Evolutionary conservation across 2,797 vertebrate species (phyloP), one percentile per base, ranked within the genome.

Genomic region (Propithecus deckenii): DNA sequence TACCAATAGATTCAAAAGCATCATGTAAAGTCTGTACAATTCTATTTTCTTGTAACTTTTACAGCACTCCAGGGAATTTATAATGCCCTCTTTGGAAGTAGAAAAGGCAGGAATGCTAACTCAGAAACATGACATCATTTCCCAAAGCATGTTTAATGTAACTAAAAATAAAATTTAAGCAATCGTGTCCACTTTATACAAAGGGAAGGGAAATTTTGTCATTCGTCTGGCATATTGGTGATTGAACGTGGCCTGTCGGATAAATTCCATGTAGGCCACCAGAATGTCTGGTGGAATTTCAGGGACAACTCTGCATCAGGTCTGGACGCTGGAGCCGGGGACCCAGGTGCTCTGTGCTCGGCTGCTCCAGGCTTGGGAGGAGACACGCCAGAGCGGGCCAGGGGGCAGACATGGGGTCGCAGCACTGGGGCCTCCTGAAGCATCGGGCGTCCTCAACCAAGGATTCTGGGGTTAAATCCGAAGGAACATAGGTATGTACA

Each of bases 111-210:
- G 72, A 38, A 84, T 48, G 69, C 87, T 93, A 75, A 92, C 55
- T 96, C 76, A 76, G 96, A 93, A 96, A 63, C 52, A 67, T 97
- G 96, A 96, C 89, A 52, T 98, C 93, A 96, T 91, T 97, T 94
- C 94, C 90, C 63, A 50, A 79, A 92, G 85, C 61, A 91, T 17
- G 74, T 61, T 94, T 61, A 88, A 50, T 79, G 76, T 76, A 83
- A 86, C 96, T 93, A 95, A 98, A 98, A 97, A 96, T 96, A 96
- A 84, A 95, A 65, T 3, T 41, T 41, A 72, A 88, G 69, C 43
- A 12, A 74, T 65, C 59, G 17, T 41, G 32, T 89, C 63, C 74
- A 18, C 43, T 35, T 18, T 48, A 86, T 41, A 65, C 35, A 61
- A 75, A 95, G 81, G 87, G 63, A 86, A 89, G 46, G 87, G 78